Base-by-base conservation (phyloP, 37 sponge, comb jelly and placozoan species). In the Aplysina aerophoba region DNA sequence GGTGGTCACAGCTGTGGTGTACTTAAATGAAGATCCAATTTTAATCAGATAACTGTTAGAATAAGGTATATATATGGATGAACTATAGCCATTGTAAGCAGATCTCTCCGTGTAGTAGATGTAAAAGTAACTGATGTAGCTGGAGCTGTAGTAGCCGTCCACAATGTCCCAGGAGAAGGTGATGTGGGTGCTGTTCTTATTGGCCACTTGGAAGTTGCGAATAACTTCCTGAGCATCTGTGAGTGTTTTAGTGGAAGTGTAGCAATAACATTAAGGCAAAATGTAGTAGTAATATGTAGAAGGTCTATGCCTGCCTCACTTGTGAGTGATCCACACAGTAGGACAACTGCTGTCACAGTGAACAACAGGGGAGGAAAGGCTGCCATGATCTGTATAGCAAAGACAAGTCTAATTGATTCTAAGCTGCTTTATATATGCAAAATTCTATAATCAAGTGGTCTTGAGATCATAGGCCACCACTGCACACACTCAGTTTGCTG, bases 91-190 rank as follows among this genome's bases (percentile, higher is more conserved):
- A 30, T 33, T 35, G 2, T 35, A 30, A 69, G 33, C 35, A 69
- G 19, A 11, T 30, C 35, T 34, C 6, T n/a, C 71, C 30, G 35
- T 69, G 71, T 69, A 69, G 34, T 11, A 69, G 13, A 69, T 69
- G 1, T 35, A 12, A 35, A 34, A 69, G 27, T 69, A 17, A 6
- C 17, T 30, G 71, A 69, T 35, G 34, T 69, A 28, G 71, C 71
- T 35, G 34, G 28, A 28, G 71, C 71, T 69, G 71, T 31, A 17
- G 71, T 69, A 69, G 34, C 35, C 71, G 30, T 35, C 34, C 71
- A 34, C 71, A n/a, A 69, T 31, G 34, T 69, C 71, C 71, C 71
- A 69, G 19, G 71, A 30, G 71, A 69, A 69, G 17, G 71, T 69
- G 35, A 69, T 35, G 34, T 69, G 71, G 19, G 71, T 69, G 28